These are phyloP conservation scores for Petrocephalus microphthalmus DNA, from an alignment of 2,113 vertebrate genomes.

Conservation along the genomic window DNA sequence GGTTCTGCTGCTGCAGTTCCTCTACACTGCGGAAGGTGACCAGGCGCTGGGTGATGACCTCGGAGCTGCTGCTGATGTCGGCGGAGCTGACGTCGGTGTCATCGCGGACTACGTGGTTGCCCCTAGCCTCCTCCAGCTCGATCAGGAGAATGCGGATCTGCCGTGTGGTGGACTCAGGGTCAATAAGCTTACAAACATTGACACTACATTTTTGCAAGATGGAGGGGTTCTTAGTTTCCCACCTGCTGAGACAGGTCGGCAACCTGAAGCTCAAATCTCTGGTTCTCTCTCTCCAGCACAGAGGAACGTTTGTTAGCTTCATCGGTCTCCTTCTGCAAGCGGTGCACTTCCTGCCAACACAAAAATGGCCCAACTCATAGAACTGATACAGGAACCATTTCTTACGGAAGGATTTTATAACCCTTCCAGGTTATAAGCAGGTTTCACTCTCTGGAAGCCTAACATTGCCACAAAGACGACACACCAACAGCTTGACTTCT, in stretches of 20 bases:
- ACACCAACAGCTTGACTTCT: not conserved
- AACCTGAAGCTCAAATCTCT: slow-evolving; percentile 73
- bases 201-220: not conserved
- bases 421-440: not conserved
- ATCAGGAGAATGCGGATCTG: slow-evolving; percentile 82
- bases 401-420: not conserved
- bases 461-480: not conserved
- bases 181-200: not conserved
- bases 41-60: slow-evolving; percentile 68
- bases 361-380: slow-evolving; percentile 16
- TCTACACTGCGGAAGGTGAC: slow-evolving; percentile 84
- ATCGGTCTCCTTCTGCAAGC: slow-evolving; percentile 77
- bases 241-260: slow-evolving; percentile 84
- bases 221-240: not conserved
- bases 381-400: not conserved
- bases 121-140: slow-evolving; percentile 85
- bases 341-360: slow-evolving; percentile 76
- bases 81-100: slow-evolving; percentile 67
- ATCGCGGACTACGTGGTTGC: slow-evolving; percentile 76
- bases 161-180: not conserved
- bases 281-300: slow-evolving; percentile 74
- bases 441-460: not conserved
- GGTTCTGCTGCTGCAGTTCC: slow-evolving; percentile 90
- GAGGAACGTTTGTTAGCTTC: slow-evolving; percentile 75
- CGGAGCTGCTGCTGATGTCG: slow-evolving; percentile 82